Evolutionary conservation across 2,113 vertebrate genomes (phyloP).

Genomic region (Sinocyclocheilus maitianheensis): DNA sequence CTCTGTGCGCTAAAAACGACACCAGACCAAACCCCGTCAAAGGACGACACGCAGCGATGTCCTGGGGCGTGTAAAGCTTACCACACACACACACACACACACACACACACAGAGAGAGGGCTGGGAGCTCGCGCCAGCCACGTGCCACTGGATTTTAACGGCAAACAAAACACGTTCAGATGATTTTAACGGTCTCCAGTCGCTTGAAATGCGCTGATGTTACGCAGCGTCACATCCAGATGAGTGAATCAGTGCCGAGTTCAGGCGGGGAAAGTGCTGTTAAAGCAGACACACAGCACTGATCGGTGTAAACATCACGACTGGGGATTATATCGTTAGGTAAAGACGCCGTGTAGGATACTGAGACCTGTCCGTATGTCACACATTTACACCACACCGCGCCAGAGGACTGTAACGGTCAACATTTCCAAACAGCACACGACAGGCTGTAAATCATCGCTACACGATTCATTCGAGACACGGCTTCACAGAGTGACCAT

Average conservation of each 20-base stretch:
- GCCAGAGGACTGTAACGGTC: not conserved
- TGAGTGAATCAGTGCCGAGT: not conserved
- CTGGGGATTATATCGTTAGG: slow-evolving; percentile 28
- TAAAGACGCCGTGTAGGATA: slow-evolving; percentile 20
- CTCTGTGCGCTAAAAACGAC: not conserved
- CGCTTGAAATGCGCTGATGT: not conserved
- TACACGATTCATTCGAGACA: not conserved
- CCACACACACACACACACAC: not conserved
- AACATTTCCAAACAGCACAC: too few relatives aligned
- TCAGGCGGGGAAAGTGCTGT: not conserved
- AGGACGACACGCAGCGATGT: not conserved
- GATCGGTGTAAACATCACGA: slow-evolving; percentile 14
- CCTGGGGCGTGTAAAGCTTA: not conserved
- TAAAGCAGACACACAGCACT: not conserved
- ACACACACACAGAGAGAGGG: not conserved
- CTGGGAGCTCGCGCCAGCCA: slow-evolving; percentile 16
- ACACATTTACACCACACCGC: not conserved
- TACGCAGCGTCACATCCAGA: not conserved
- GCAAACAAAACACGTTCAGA: not conserved
- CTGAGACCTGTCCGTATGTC: not conserved
- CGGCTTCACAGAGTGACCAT: not conserved
- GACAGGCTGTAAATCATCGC: not conserved
- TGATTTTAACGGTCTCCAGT: not conserved
- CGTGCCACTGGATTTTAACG: not conserved
- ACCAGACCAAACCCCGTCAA: not conserved